A percentile compares a stretch with the other conserved stretches of the same genome.
Conservation (phyloP, 1,140 invertebrate genomes). For the Calycopis cecrops region DNA sequence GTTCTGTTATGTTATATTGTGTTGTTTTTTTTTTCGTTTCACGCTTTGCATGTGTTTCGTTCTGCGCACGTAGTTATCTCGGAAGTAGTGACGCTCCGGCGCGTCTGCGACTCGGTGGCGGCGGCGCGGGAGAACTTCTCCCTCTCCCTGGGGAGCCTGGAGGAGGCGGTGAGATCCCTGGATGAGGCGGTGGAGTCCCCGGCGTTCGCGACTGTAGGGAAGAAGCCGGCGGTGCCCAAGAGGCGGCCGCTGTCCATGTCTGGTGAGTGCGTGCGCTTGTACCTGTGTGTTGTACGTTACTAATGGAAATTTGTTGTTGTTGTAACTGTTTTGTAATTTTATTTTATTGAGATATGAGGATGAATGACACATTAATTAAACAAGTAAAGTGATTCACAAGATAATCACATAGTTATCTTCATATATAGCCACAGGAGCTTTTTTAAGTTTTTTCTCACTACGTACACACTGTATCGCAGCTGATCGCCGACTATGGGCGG, state of each 20-base stretch:
- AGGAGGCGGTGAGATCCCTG: slow-evolving; percentile 59
- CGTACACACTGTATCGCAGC: no score
- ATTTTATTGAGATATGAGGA: no score
- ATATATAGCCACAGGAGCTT: no score
- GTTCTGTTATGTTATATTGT: background rate
- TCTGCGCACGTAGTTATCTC: slow-evolving; percentile 43
- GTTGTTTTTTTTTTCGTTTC: slow-evolving; percentile 27
- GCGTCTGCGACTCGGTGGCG: slow-evolving; percentile 47
- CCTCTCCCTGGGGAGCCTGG: slow-evolving; percentile 64
- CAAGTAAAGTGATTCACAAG: no score
- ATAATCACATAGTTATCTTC: no score
- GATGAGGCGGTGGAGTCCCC: slow-evolving; percentile 55
- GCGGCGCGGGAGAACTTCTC: slow-evolving; percentile 63
- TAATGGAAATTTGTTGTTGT: no score
- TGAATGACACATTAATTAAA: no score
- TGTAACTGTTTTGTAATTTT: no score
- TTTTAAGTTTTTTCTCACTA: no score
- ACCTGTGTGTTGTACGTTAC: no score
- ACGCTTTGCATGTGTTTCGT: slow-evolving; percentile 53
- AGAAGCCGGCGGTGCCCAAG: slow-evolving; percentile 71
- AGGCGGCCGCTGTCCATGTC: slow-evolving; percentile 75
- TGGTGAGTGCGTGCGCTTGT: slow-evolving; percentile 31
- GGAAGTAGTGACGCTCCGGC: slow-evolving; percentile 61
- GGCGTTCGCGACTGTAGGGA: slow-evolving; percentile 63
- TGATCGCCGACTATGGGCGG: no score